These are phyloP conservation scores for Leuciscus waleckii DNA, from an alignment of 2,797 vertebrate genomes.

Conservation along the genomic window DNA sequence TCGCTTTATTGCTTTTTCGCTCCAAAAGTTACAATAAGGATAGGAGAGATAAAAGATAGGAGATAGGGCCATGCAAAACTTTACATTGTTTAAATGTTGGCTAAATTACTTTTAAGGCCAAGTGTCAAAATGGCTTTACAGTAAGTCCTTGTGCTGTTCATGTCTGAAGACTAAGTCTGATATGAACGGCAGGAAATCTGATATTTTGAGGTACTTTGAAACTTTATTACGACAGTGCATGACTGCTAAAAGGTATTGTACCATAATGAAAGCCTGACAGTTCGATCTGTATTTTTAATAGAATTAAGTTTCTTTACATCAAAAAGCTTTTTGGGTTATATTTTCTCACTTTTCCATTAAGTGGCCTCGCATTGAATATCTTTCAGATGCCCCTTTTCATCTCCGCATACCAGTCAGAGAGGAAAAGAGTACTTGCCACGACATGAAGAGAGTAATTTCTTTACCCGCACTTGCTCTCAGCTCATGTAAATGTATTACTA, in stretches of 20 bases:
- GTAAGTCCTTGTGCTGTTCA: conserved; percentile 11
- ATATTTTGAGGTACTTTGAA: conserved; percentile 81
- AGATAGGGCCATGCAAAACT: neutral
- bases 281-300: conserved; percentile 95
- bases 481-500: conserved; percentile 74
- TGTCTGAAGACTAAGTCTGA: conserved; percentile 48
- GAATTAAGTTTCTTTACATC: conserved; percentile 97
- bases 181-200: conserved; percentile 60
- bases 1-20: too few species aligned
- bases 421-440: conserved; percentile 76
- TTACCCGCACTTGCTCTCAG: conserved; percentile 69
- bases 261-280: conserved; percentile 95
- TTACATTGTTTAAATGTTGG: neutral
- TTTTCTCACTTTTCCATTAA: conserved; percentile 91
- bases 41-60: neutral
- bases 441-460: conserved; percentile 71
- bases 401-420: conserved; percentile 68
- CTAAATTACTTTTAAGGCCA: neutral
- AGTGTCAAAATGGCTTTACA: conserved; percentile 1
- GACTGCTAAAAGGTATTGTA: conserved; percentile 93
- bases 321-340: conserved; percentile 90
- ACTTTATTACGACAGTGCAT: conserved; percentile 88
- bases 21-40: too few species aligned
- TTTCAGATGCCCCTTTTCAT: conserved; percentile 87
- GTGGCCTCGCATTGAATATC: conserved; percentile 93